Evolutionary conservation across 2,113 vertebrate genomes (phyloP), one percentile per base, ranked within the genome.

Genomic region (Excalfactoria chinensis): DNA sequence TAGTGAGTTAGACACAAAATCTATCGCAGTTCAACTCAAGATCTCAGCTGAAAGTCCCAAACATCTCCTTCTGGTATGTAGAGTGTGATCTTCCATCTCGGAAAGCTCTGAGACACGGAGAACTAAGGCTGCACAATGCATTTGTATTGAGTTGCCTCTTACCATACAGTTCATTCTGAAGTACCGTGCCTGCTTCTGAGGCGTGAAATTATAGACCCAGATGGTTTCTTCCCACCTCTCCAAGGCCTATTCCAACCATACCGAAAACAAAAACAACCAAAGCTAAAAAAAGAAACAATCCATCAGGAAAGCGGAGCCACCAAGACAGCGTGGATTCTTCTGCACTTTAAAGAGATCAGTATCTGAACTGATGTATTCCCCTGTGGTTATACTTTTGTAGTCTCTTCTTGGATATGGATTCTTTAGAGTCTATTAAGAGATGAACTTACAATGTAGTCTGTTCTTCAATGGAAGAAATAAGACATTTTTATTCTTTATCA

Each of bases 241-340:
- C 73, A 92, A 82, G 74, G 21, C 69, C 93, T 59, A 30, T 77
- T 95, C 86, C 58, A 95, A 91, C 43, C 74, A 94, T 92, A 91
- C 26, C 72, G 80, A 86, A 97, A 97, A 73, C 20, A 95, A 81
- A 43, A 80, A 43, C 63, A 86, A 94, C 86, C 19, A 68, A 86
- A 84, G 49, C 17, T 10, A 72, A 87, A 89, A 35, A 49, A 58
- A 76, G 49, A 77, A 92, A 37, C 5, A 68, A 68, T 35, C 59
- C 16, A 71, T 8, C 46, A 68, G 81, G 55, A 1, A 78, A 49
- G 32, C 4, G 86, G 20, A 78, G 26, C 44, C 78, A 75, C 26
- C 41, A 32, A 60, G 51, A 74, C 71, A 43, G 13, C 23, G 35
- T 66, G 53, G n/a, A 53, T 69, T 79, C 48, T 66, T 72, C 59